Conservation (phyloP, 1,140 invertebrate genomes). For the Elymnias hypermnestra region DNA sequence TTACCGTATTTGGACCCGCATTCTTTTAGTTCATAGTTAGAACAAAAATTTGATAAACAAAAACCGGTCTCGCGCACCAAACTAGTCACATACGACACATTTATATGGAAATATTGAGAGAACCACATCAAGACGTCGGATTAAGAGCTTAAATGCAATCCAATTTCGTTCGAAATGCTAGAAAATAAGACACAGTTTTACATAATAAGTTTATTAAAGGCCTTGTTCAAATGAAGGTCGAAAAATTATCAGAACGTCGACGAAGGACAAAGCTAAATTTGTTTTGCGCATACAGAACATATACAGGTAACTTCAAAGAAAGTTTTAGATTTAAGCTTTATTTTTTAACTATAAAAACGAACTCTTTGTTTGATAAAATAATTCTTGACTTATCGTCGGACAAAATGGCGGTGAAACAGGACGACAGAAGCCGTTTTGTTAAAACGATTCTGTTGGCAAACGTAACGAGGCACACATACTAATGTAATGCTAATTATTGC, state of each 20-base stretch:
- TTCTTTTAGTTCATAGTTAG: constrained; percentile 15
- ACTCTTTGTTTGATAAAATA: background rate
- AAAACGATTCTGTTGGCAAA: constrained; percentile 40
- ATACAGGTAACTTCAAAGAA: no score
- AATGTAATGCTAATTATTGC: constrained; percentile 63
- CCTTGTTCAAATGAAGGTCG: constrained; percentile 1
- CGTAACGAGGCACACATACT: constrained; percentile 47
- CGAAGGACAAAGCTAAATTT: background rate
- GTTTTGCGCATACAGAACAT: background rate
- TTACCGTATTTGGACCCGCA: constrained; percentile 2
- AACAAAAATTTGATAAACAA: constrained; percentile 20
- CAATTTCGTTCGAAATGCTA: background rate
- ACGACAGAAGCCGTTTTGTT: constrained; percentile 2
- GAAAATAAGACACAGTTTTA: background rate
- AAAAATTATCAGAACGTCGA: background rate
- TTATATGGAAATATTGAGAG: constrained; percentile 17
- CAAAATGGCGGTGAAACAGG: constrained; percentile 4
- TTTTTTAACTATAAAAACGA: no score
- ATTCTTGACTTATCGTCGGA: background rate
- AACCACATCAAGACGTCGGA: background rate
- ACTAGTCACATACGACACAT: constrained; percentile 13
- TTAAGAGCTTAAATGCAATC: background rate
- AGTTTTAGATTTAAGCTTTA: no score
- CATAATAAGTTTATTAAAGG: background rate
- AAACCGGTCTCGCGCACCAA: constrained; percentile 15